Evolutionary conservation across 1,140 invertebrate genomes (phyloP), one percentile per base, ranked within the genome.

Genomic region (Carposina sasakii): DNA sequence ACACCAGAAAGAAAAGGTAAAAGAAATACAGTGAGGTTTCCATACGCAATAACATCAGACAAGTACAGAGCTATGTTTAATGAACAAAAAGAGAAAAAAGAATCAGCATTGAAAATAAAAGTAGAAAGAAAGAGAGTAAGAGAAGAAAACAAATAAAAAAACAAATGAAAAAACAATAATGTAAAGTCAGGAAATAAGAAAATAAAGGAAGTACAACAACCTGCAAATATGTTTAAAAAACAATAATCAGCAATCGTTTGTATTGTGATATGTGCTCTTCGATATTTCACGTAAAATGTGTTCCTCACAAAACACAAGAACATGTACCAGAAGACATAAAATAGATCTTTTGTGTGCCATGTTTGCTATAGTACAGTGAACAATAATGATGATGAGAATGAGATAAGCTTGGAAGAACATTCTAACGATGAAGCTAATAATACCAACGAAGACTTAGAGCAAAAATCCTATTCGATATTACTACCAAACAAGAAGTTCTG

Each of bases 31-130:
- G 28, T 41, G 13, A 40, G 39, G 21, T 23, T 47, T 17, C 44
- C 44, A 47, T 47, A 13, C 19, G 44, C 33, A 47, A 36, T 47
- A 47, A 41, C 47, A 12, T 49, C 47, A 15, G 39, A 3, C 26
- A 49, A 49, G 20, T 49, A 48, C 20, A 48, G 26, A 49, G 47
- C 24, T n/a, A 49, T 49, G 47, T 49, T 49, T 33, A 49, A 41
- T 20, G 36, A 48, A 48, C 46, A 39, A 48, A 36, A 30, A 19
- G 10, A 17, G 19, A 48, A 48, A 31, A 48, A 40, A 39, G 31
- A 47, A 47, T 39, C n/a, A 39, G 45, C n/a, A 37, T 6, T 23
- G n/a, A 39, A 37, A 37, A n/a, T 15, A 20, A 48, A 48, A 39
- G 46, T 17, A 21, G 37, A 37, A 12, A 23, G 19, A 36, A 48